A percentile compares a stretch with the other conserved stretches of the same genome.
Evolutionary conservation across 2,797 vertebrate species (phyloP).

Genomic region (Silurus lanzhouensis): DNA sequence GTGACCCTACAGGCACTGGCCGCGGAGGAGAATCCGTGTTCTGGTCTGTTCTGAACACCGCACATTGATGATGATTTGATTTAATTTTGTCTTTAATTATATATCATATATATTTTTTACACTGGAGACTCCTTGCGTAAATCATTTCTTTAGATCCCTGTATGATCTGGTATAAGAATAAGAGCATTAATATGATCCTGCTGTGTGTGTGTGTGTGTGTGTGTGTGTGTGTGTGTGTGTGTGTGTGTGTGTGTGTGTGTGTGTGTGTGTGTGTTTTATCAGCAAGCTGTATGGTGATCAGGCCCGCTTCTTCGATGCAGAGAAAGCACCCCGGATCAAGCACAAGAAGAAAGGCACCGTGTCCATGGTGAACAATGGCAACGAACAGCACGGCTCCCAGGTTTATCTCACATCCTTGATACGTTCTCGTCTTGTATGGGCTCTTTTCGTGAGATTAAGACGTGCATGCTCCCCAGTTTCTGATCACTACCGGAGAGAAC

Average conservation of each 20-base stretch:
- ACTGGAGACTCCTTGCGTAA: too few relatives aligned
- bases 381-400: conserved; percentile 92
- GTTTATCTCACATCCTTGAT: conserved; percentile 62
- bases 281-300: conserved; percentile 96
- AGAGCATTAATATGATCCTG: neutral
- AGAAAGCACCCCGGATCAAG: conserved; percentile 93
- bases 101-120: too few relatives aligned
- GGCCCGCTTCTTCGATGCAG: conserved; percentile 90
- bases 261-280: conserved; percentile 19
- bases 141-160: too few relatives aligned
- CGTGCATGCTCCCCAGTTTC: conserved; percentile 75
- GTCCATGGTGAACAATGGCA: conserved; percentile 98
- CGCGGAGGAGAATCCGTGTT: conserved; percentile 93
- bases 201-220: too few relatives aligned
- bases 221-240: too few relatives aligned
- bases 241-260: too few relatives aligned
- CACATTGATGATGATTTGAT: neutral
- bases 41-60: conserved; percentile 73
- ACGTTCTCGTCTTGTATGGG: too few relatives aligned
- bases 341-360: conserved; percentile 93
- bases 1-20: conserved; percentile 91
- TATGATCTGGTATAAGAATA: neutral
- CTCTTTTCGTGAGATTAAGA: neutral
- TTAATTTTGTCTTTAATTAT: too few relatives aligned
- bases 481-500: conserved; percentile 90